These are phyloP conservation scores for Cotesia chilonis DNA, from an alignment of 1,140 invertebrate species.

Conservation along the genomic window DNA sequence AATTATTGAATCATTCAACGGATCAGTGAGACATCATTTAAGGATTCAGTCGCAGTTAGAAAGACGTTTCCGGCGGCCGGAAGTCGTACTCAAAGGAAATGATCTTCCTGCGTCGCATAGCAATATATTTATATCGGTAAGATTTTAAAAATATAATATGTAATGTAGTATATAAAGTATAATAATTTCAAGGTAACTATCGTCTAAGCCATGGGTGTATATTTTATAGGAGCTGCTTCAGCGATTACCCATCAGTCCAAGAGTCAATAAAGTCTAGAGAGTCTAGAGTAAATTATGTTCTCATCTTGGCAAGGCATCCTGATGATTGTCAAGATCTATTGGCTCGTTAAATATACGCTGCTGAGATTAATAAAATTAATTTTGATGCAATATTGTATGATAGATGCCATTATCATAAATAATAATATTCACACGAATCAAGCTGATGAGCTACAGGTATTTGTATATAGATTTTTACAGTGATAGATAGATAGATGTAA, in stretches of 20 bases:
- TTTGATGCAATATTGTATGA: neutral
- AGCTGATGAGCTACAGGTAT: neutral
- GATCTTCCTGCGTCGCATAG: slow-evolving; percentile 50
- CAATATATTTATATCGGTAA: slow-evolving; percentile 29
- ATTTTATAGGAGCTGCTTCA: too few relatives aligned
- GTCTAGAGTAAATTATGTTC: too few relatives aligned
- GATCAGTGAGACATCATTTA: slow-evolving; percentile 44
- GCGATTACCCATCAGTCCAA: too few relatives aligned
- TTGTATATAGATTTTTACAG: too few relatives aligned
- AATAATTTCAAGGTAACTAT: too few relatives aligned
- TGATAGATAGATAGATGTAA: too few relatives aligned
- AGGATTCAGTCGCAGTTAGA: slow-evolving; percentile 54
- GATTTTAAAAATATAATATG: slow-evolving; percentile 6
- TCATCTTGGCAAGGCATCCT: too few relatives aligned
- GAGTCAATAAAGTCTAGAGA: too few relatives aligned
- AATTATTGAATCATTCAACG: neutral
- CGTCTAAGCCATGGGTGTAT: too few relatives aligned
- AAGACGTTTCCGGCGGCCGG: slow-evolving; percentile 61
- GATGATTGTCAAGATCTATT: neutral
- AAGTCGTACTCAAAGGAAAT: slow-evolving; percentile 53
- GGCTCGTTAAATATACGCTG: neutral
- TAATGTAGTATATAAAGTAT: too few relatives aligned
- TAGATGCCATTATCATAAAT: slow-evolving; percentile 26
- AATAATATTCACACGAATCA: slow-evolving; percentile 20
- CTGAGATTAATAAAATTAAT: neutral